A percentile compares a stretch with the other conserved stretches of the same genome.
Conservation (phyloP, 1,140 invertebrate genomes). For the Euura saliciscinereae region DNA sequence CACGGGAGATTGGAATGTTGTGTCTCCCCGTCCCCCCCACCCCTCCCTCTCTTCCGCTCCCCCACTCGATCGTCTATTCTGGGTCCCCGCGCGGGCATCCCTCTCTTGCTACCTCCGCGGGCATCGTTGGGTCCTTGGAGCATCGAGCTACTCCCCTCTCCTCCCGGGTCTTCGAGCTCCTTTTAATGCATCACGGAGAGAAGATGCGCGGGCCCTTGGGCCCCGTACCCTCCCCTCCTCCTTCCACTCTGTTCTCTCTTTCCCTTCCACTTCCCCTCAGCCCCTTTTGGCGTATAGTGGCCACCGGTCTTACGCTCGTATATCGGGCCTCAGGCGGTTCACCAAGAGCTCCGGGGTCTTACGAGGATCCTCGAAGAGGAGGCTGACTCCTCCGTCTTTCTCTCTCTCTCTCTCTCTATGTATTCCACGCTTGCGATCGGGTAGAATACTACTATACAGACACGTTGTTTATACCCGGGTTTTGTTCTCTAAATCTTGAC, state of each 20-base stretch:
- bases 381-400: slow-evolving; percentile 10
- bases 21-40: slow-evolving; percentile 8
- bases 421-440: background rate
- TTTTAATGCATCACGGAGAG: slow-evolving; percentile 46
- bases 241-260: slow-evolving; percentile 36
- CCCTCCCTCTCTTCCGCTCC: slow-evolving; percentile 21
- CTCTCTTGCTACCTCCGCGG: slow-evolving; percentile 5
- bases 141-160: slow-evolving; percentile 20
- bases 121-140: slow-evolving; percentile 15
- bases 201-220: slow-evolving; percentile 45
- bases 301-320: slow-evolving; percentile 61
- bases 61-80: slow-evolving; percentile 18
- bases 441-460: background rate
- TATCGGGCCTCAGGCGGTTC: slow-evolving; percentile 39
- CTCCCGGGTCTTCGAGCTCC: slow-evolving; percentile 13
- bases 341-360: slow-evolving; percentile 25
- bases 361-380: slow-evolving; percentile 21
- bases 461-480: too few relatives aligned
- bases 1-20: slow-evolving; percentile 59
- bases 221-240: slow-evolving; percentile 24
- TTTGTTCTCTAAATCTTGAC: too few relatives aligned
- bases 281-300: slow-evolving; percentile 51
- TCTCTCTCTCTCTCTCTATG: background rate
- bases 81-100: slow-evolving; percentile 9
- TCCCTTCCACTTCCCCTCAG: slow-evolving; percentile 19